These are phyloP conservation scores for Stenurella melanura DNA, from an alignment of 2,888 invertebrate species.

Conservation along the genomic window DNA sequence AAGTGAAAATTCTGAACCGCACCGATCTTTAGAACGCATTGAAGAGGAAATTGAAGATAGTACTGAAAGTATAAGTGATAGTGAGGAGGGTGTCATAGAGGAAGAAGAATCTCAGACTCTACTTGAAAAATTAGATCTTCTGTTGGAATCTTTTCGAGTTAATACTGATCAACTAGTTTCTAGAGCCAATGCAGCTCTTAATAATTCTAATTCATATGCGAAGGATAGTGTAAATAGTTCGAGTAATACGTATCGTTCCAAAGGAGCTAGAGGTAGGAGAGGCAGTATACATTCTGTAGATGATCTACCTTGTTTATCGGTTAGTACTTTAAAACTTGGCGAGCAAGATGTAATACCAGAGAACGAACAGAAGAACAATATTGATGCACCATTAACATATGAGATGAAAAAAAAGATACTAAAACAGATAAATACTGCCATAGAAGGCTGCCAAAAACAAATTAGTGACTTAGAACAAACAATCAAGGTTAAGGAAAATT, in stretches of 20 bases:
- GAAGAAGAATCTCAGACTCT: slow-evolving; percentile 80
- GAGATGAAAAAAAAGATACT: slow-evolving; percentile 67
- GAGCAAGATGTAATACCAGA: slow-evolving; percentile 59
- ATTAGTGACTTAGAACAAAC: slow-evolving; percentile 82
- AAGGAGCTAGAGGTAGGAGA: slow-evolving; percentile 69
- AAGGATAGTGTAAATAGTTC: slow-evolving; percentile 67
- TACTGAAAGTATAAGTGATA: slow-evolving; percentile 60
- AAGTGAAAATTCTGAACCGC: slow-evolving; percentile 75
- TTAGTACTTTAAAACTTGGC: slow-evolving; percentile 59
- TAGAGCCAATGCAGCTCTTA: slow-evolving; percentile 66
- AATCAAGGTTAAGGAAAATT: slow-evolving; percentile 82
- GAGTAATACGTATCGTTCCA: slow-evolving; percentile 66
- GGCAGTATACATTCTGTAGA: slow-evolving; percentile 71
- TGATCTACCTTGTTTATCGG: slow-evolving; percentile 62
- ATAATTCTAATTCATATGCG: slow-evolving; percentile 52
- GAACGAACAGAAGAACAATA: slow-evolving; percentile 52
- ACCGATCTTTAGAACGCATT: slow-evolving; percentile 76
- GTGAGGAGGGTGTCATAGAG: slow-evolving; percentile 72
- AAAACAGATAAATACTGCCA: slow-evolving; percentile 66
- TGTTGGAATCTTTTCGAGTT: slow-evolving; percentile 82
- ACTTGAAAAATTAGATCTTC: slow-evolving; percentile 82
- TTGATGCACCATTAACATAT: slow-evolving; percentile 55
- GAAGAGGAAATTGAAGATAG: slow-evolving; percentile 73
- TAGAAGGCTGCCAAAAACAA: slow-evolving; percentile 73
- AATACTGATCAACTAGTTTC: slow-evolving; percentile 82